These are phyloP conservation scores for Tenthredo livida DNA, from an alignment of 2,888 invertebrate genomes.

Conservation along the genomic window DNA sequence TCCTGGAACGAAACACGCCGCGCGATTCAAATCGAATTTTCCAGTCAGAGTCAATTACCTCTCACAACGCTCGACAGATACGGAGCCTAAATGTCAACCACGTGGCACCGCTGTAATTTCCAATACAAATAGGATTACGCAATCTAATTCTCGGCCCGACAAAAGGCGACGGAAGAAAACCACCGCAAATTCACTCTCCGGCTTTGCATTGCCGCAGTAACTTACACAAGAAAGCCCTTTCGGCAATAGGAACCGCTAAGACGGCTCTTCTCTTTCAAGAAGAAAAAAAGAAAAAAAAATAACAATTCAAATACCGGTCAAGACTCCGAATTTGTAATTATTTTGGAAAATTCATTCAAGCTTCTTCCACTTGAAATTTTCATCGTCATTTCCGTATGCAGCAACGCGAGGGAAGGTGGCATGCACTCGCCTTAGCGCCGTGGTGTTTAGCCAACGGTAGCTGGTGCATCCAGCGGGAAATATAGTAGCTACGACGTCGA, in stretches of 20 bases:
- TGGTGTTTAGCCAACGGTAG: constrained; percentile 4
- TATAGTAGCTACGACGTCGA: constrained; percentile 43
- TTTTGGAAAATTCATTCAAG: background rate
- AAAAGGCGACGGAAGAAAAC: constrained; percentile 72
- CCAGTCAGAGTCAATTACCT: constrained; percentile 77
- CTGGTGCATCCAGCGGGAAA: background rate
- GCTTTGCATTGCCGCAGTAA: background rate
- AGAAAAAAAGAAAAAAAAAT: background rate
- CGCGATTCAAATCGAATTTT: constrained; percentile 76
- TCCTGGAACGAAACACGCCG: constrained; percentile 64
- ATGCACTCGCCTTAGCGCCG: constrained; percentile 1
- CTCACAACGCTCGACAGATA: constrained; percentile 69
- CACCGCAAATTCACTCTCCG: constrained; percentile 40
- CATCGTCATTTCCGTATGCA: background rate
- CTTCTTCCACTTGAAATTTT: constrained; percentile 1
- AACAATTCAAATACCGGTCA: background rate
- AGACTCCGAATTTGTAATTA: background rate
- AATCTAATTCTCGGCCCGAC: constrained; percentile 76
- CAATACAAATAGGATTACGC: constrained; percentile 77
- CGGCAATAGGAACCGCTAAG: background rate
- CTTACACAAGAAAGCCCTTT: background rate
- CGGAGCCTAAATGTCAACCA: constrained; percentile 74
- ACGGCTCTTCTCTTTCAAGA: background rate
- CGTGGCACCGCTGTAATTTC: constrained; percentile 75
- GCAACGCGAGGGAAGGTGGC: background rate